These are phyloP conservation scores for Petrosia ficiformis DNA, from an alignment of 37 sponge, comb jelly and placozoan species.

Conservation along the genomic window DNA sequence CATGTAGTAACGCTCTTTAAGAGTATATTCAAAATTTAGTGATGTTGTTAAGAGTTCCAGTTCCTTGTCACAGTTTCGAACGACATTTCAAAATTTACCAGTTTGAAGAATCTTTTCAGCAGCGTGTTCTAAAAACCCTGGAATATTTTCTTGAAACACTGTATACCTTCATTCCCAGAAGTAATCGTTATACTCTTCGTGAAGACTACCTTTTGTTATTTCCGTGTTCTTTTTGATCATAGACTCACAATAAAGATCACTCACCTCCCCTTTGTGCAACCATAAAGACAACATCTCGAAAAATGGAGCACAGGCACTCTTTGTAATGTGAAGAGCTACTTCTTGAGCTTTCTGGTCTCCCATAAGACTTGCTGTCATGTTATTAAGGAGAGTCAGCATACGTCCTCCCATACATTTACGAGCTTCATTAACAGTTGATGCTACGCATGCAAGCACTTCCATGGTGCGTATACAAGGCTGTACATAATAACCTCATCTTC, in stretches of 20 bases:
- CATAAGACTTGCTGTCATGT: constrained; percentile 55
- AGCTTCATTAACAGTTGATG: constrained; percentile 34
- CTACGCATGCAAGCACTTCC: constrained; percentile 45
- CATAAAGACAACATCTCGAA: constrained; percentile 85
- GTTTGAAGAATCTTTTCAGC: constrained; percentile 80
- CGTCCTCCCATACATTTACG: constrained; percentile 68
- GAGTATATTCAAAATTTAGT: constrained; percentile 33
- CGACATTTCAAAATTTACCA: constrained; percentile 97
- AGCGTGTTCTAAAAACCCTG: constrained; percentile 79
- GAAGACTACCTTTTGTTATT: constrained; percentile 47
- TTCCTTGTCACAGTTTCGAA: constrained; percentile 87
- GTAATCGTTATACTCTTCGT: constrained; percentile 82
- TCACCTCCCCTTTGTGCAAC: constrained; percentile 84
- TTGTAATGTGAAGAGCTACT: constrained; percentile 75
- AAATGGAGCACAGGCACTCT: constrained; percentile 83
- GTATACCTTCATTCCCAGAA: constrained; percentile 86
- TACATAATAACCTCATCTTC: constrained; percentile 90
- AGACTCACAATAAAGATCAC: constrained; percentile 85
- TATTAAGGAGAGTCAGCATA: constrained; percentile 71
- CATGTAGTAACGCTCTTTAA: constrained; percentile 69
- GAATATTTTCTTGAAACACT: constrained; percentile 70
- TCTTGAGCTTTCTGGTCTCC: constrained; percentile 83
- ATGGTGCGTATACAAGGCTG: constrained; percentile 86
- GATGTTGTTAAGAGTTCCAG: constrained; percentile 14
- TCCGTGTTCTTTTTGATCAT: constrained; percentile 69